Evolutionary conservation across 2,113 vertebrate genomes (phyloP).

Genomic region (Cichladusa arquata): DNA sequence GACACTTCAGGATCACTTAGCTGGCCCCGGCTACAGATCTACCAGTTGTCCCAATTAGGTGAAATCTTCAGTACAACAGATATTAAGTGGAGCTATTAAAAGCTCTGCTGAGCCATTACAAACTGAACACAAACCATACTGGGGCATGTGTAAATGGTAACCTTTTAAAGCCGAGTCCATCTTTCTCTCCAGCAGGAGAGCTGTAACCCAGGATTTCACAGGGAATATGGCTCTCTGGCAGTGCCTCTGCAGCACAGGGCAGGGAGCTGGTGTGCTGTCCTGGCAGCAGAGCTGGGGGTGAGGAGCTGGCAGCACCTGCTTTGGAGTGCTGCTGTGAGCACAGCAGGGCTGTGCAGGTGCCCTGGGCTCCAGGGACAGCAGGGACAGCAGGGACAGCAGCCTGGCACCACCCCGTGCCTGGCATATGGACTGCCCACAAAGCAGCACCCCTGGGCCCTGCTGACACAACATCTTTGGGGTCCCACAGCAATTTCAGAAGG

Average conservation of each 20-base stretch:
- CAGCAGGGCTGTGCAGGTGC: rapidly evolving
- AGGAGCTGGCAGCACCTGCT: background rate
- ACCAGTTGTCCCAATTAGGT: background rate
- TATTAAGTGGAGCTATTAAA: background rate
- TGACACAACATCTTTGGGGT: rapidly evolving
- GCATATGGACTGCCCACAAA: background rate
- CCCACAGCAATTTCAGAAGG: background rate
- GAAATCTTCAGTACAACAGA: background rate
- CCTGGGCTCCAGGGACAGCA: rapidly evolving
- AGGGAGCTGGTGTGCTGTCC: background rate
- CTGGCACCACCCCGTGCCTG: background rate
- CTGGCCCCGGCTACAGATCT: background rate
- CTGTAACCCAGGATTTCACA: background rate
- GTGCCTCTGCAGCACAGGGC: rapidly evolving
- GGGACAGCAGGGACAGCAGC: background rate
- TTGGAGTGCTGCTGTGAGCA: rapidly evolving
- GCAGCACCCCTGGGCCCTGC: background rate
- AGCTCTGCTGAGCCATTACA: background rate
- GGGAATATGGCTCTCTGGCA: background rate
- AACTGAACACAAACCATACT: background rate
- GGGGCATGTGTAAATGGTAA: background rate
- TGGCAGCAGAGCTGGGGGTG: background rate
- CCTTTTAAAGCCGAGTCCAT: background rate
- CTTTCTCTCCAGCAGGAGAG: background rate
- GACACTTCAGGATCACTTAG: background rate